A percentile compares a stretch with the other conserved stretches of the same genome.
These are phyloP conservation scores for Oplegnathus fasciatus DNA, from an alignment of 2,113 vertebrate species.

Conservation along the genomic window DNA sequence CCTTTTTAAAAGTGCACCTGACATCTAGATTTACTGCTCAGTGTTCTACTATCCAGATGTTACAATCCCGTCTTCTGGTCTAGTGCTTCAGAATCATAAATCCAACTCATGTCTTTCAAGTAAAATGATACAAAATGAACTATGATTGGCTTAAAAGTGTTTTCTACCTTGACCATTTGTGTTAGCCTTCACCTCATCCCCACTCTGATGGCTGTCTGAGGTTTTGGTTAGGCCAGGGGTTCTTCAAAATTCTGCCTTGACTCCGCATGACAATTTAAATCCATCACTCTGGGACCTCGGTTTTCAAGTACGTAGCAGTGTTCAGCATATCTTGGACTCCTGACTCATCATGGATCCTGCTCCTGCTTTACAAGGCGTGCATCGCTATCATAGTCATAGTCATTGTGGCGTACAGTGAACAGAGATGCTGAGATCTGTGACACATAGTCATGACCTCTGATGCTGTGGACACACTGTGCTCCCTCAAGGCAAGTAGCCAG, in stretches of 20 bases:
- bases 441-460: constrained; percentile 35
- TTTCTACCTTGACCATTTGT: not conserved
- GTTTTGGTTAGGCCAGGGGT: not conserved
- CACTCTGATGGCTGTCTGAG: not conserved
- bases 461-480: constrained; percentile 1
- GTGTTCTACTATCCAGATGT: not conserved
- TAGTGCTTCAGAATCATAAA: not conserved
- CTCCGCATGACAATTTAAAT: constrained; percentile 11
- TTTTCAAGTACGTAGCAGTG: not conserved
- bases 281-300: not conserved
- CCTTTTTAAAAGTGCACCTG: not conserved
- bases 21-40: not conserved
- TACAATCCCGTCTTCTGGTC: not conserved
- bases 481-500: constrained; percentile 10
- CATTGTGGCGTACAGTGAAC: not conserved
- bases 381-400: not conserved
- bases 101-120: not conserved
- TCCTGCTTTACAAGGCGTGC: constrained; percentile 8
- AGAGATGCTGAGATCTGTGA: constrained; percentile 41
- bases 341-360: not conserved
- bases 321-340: not conserved
- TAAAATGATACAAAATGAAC: not conserved
- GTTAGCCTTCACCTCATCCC: not conserved
- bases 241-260: not conserved
- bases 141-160: not conserved